Percentiles rank a stretch among this genome's conserved stretches.
Conservation (phyloP, 2,888 invertebrate genomes). For the Leuctra nigra region DNA sequence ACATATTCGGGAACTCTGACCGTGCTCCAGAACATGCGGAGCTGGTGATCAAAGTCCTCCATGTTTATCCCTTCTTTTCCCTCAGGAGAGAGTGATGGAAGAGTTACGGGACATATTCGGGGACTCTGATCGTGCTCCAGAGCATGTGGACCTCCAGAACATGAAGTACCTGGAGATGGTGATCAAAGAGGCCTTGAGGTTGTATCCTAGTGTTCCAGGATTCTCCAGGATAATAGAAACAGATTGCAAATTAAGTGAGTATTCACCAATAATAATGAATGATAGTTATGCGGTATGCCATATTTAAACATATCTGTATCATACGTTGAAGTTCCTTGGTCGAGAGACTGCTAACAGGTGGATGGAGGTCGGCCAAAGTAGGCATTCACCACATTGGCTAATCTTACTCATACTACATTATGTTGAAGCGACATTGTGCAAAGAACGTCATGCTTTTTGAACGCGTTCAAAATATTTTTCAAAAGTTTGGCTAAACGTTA, state of each 20-base stretch:
- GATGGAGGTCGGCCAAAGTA: too few species aligned
- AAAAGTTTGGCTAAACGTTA: too few species aligned
- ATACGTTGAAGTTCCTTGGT: too few species aligned
- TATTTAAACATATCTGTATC: too few species aligned
- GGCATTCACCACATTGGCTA: too few species aligned
- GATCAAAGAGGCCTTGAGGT: constrained; percentile 24
- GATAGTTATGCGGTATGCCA: too few species aligned
- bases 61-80: background rate
- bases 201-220: constrained; percentile 24
- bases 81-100: constrained; percentile 18
- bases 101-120: constrained; percentile 24
- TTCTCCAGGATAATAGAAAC: constrained; percentile 14
- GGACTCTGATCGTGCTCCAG: constrained; percentile 19
- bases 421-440: too few species aligned
- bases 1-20: constrained; percentile 22
- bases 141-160: constrained; percentile 18
- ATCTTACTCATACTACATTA: too few species aligned
- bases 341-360: too few species aligned
- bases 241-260: constrained; percentile 16
- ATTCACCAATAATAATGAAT: too few species aligned
- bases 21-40: constrained; percentile 20
- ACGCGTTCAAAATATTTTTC: too few species aligned
- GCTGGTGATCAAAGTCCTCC: constrained; percentile 17
- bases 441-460: too few species aligned
- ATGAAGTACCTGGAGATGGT: constrained; percentile 26